Conservation (phyloP, 2,888 invertebrate genomes). For the Thymelicus sylvestris region DNA sequence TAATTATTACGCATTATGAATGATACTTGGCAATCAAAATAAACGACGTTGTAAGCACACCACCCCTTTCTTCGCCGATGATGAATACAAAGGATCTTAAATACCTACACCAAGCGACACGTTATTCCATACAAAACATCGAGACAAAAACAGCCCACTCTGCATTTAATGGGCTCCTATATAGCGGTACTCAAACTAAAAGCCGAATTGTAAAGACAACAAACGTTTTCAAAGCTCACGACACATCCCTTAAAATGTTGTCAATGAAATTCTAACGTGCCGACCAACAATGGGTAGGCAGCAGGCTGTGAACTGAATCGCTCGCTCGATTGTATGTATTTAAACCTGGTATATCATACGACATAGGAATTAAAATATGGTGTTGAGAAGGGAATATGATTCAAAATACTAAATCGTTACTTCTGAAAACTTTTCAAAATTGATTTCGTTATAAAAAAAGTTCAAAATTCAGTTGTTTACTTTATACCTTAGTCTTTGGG, state of each 20-base stretch:
- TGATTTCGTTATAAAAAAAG: no score
- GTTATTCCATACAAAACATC: conserved; percentile 59
- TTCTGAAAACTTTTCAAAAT: no score
- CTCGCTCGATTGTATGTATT: no score
- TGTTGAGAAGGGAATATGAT: no score
- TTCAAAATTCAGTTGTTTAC: no score
- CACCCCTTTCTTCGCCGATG: conserved; percentile 40
- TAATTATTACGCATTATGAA: conserved; percentile 46
- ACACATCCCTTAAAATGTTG: conserved; percentile 3
- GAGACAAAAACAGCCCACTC: conserved; percentile 60
- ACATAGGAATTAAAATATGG: no score
- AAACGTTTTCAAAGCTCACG: conserved; percentile 18
- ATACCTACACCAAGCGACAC: conserved; percentile 55
- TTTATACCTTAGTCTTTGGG: no score
- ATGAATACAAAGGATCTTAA: conserved; percentile 58
- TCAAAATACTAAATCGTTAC: no score
- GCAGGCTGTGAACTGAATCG: background rate
- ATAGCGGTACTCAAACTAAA: conserved; percentile 60
- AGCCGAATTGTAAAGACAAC: conserved; percentile 44
- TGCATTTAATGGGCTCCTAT: conserved; percentile 61
- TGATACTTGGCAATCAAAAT: conserved; percentile 52
- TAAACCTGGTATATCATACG: no score
- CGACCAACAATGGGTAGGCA: background rate
- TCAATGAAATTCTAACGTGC: conserved; percentile 7
- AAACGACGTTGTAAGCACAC: conserved; percentile 46